These are phyloP conservation scores for Poecilia latipinna DNA, from an alignment of 2,113 vertebrate genomes.

Conservation along the genomic window DNA sequence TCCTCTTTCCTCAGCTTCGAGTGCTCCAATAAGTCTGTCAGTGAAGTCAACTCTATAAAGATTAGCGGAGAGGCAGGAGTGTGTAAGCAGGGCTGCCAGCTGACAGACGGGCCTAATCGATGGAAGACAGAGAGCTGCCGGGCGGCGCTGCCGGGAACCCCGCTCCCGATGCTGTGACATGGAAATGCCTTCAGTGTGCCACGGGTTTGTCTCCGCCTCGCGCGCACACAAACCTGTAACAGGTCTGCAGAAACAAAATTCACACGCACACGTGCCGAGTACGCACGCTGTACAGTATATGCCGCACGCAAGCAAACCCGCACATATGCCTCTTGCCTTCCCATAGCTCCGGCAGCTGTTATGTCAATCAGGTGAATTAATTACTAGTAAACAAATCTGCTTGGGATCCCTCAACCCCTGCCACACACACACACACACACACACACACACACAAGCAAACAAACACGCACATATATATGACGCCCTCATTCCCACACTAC, in stretches of 20 bases:
- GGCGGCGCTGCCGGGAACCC: slow-evolving; percentile 36
- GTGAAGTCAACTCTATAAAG: slow-evolving; percentile 75
- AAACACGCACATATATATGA: slow-evolving; percentile 39
- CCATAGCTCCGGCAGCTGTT: slow-evolving; percentile 75
- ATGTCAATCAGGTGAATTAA: slow-evolving; percentile 84
- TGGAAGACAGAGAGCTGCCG: slow-evolving; percentile 52
- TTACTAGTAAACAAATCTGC: slow-evolving; percentile 82
- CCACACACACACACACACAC: slow-evolving; percentile 23
- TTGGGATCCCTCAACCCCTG: slow-evolving; percentile 60
- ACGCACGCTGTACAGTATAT: slow-evolving; percentile 28
- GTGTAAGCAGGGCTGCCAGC: slow-evolving; percentile 67
- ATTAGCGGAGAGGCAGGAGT: slow-evolving; percentile 71
- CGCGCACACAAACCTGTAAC: slow-evolving; percentile 13
- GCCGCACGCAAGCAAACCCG: slow-evolving; percentile 32
- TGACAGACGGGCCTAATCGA: slow-evolving; percentile 72
- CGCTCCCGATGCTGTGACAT: slow-evolving; percentile 46
- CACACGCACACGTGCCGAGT: slow-evolving; percentile 7
- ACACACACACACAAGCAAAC: slow-evolving; percentile 40
- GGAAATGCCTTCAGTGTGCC: slow-evolving; percentile 51
- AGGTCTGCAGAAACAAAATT: slow-evolving; percentile 32
- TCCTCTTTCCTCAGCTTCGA: slow-evolving; percentile 49
- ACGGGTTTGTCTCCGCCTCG: not conserved
- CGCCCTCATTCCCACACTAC: slow-evolving; percentile 22
- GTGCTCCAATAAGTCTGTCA: slow-evolving; percentile 74
- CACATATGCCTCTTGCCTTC: slow-evolving; percentile 46